Evolutionary conservation across 2,113 vertebrate species (phyloP).

Genomic region (Barnardius zonarius): DNA sequence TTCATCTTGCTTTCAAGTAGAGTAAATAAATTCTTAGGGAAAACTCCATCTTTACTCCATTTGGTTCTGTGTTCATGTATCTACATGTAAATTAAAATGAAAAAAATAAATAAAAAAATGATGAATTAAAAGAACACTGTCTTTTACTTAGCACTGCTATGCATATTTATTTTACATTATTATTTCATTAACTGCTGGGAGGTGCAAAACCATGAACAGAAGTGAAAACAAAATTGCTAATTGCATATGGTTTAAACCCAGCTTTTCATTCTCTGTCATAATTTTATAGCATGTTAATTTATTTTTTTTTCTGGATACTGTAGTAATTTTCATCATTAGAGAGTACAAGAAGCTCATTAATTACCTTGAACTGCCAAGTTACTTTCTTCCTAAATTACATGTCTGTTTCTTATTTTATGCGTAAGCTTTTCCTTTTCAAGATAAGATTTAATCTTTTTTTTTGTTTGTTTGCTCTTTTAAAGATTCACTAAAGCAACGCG

Average conservation of each 20-base stretch:
- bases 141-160: not conserved
- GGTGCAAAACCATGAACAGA: conserved; percentile 9
- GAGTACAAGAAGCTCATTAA: conserved; percentile 64
- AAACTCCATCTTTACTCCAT: not conserved
- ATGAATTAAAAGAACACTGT: not conserved
- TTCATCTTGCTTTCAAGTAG: not conserved
- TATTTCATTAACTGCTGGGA: not conserved
- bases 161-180: conserved; percentile 8
- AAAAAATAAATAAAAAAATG: not conserved
- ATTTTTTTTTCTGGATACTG: conserved; percentile 10
- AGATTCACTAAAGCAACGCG: conserved; percentile 49
- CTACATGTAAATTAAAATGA: not conserved
- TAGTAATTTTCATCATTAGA: conserved; percentile 57
- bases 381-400: conserved; percentile 56
- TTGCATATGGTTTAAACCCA: conserved; percentile 42
- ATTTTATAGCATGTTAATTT: conserved; percentile 49
- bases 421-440: conserved; percentile 53
- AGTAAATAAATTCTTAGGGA: not conserved
- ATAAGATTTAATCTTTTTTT: conserved; percentile 34
- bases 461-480: not conserved
- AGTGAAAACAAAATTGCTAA: conserved; percentile 48
- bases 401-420: conserved; percentile 40
- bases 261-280: conserved; percentile 62
- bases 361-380: conserved; percentile 66
- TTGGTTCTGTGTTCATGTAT: not conserved